A percentile compares a stretch with the other conserved stretches of the same genome.
phyloP scores from a whole-genome alignment of 1,140 invertebrate genomes.

The Telenomus remus region DNA sequence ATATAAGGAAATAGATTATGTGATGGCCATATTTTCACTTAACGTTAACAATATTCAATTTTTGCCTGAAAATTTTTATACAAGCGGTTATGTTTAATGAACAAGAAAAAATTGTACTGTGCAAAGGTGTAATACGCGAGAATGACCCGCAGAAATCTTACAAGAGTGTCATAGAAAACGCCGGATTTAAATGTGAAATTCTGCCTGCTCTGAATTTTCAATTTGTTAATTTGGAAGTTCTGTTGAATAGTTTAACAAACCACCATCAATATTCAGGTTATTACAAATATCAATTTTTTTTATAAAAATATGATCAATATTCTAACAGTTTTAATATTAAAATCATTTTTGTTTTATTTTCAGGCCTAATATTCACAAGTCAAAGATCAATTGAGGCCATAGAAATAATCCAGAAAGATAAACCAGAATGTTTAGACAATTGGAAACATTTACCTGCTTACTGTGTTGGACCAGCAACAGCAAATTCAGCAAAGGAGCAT shows the following conservation, averaged over 20 bases:
- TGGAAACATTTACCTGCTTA: constrained; percentile 65
- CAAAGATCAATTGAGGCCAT: constrained; percentile 68
- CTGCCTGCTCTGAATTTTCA: constrained; percentile 66
- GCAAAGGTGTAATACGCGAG: constrained; percentile 62
- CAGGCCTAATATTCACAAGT: constrained; percentile 72
- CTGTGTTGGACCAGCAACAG: constrained; percentile 70
- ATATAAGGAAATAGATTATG: too few relatives aligned
- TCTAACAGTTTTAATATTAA: constrained; percentile 4
- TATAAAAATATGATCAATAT: too few relatives aligned
- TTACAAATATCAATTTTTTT: too few relatives aligned
- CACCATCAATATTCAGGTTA: constrained; percentile 67
- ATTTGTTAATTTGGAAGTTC: constrained; percentile 62
- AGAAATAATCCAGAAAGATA: constrained; percentile 36
- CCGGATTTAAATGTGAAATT: constrained; percentile 65
- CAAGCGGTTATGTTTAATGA: constrained; percentile 17
- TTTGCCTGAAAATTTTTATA: too few relatives aligned
- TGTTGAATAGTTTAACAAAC: constrained; percentile 55
- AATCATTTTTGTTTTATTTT: constrained; percentile 5
- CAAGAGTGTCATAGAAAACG: constrained; percentile 58
- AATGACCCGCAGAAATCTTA: constrained; percentile 64
- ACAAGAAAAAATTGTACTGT: constrained; percentile 62
- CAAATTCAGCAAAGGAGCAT: constrained; percentile 56
- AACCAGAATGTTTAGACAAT: constrained; percentile 35
- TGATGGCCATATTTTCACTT: too few relatives aligned
- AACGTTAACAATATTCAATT: too few relatives aligned